Evolutionary conservation across 2,113 vertebrate genomes (phyloP).

Genomic region (Cathartes aura): DNA sequence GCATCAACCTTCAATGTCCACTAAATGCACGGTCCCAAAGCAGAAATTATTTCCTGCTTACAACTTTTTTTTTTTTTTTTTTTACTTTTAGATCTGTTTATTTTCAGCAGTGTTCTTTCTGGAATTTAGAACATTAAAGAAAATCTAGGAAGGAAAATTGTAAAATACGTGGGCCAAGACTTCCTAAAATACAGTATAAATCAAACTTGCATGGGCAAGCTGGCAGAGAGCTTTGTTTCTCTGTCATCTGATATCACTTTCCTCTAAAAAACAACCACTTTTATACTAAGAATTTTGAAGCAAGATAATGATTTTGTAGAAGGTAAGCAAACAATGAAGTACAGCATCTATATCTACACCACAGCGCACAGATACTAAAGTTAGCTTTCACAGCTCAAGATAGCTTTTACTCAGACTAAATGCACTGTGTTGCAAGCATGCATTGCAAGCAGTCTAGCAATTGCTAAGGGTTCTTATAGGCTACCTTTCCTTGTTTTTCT

Average conservation of each 20-base stretch:
- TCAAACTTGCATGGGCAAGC: background rate
- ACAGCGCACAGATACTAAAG: background rate
- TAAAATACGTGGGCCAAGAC: background rate
- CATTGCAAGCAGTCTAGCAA: background rate
- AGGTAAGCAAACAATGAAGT: background rate
- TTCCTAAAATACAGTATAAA: background rate
- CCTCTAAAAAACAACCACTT: background rate
- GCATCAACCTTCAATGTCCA: background rate
- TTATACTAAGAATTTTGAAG: background rate
- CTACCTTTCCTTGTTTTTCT: background rate
- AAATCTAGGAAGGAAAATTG: background rate
- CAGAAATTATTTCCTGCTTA: background rate
- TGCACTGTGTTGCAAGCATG: background rate
- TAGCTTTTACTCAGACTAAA: background rate
- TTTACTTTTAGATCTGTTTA: background rate
- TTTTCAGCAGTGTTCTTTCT: background rate
- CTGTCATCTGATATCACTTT: background rate
- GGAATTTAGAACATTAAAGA: background rate
- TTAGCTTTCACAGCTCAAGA: background rate
- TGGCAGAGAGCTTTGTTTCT: background rate
- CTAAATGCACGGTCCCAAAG: background rate
- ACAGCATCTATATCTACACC: background rate
- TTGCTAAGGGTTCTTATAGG: rapidly evolving
- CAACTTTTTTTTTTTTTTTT: background rate
- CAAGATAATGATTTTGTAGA: background rate